These are phyloP conservation scores for Arge pagana DNA, from an alignment of 2,888 invertebrate genomes.

Conservation along the genomic window DNA sequence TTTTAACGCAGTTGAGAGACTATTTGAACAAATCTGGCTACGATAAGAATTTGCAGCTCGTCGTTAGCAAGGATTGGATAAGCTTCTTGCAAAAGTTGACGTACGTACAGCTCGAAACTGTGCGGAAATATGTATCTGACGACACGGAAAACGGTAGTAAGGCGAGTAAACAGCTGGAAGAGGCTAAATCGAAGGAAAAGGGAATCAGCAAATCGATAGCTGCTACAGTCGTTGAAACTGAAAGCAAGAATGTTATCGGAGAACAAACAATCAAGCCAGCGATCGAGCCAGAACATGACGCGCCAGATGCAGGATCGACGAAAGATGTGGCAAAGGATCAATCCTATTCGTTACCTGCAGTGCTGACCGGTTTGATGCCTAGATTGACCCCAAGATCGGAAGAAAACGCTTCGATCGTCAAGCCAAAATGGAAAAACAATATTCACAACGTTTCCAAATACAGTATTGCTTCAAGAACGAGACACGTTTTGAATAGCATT, in stretches of 20 bases:
- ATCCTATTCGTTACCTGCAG: slow-evolving; percentile 52
- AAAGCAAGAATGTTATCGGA: not conserved
- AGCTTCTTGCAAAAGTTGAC: slow-evolving; percentile 60
- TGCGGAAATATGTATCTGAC: slow-evolving; percentile 39
- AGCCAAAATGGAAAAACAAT: slow-evolving; percentile 61
- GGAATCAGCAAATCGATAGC: slow-evolving; percentile 16
- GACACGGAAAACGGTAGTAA: slow-evolving; percentile 23
- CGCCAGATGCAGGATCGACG: not conserved
- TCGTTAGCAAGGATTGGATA: slow-evolving; percentile 61
- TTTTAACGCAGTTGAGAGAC: slow-evolving; percentile 59
- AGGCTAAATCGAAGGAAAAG: slow-evolving; percentile 24
- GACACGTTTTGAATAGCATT: slow-evolving; percentile 69
- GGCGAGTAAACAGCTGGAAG: slow-evolving; percentile 24
- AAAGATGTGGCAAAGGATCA: slow-evolving; percentile 33
- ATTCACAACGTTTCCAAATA: slow-evolving; percentile 56
- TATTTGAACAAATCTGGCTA: slow-evolving; percentile 58
- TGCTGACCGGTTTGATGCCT: slow-evolving; percentile 56
- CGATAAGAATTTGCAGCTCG: slow-evolving; percentile 57
- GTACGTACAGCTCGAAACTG: slow-evolving; percentile 45
- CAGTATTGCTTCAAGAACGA: slow-evolving; percentile 68
- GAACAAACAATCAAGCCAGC: not conserved
- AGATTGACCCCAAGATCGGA: slow-evolving; percentile 47
- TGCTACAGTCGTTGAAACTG: not conserved
- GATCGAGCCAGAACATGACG: slow-evolving; percentile 16
- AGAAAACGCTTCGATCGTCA: slow-evolving; percentile 40